phyloP scores from a whole-genome alignment of 2,113 vertebrate species.

The Varanus komodoensis region DNA sequence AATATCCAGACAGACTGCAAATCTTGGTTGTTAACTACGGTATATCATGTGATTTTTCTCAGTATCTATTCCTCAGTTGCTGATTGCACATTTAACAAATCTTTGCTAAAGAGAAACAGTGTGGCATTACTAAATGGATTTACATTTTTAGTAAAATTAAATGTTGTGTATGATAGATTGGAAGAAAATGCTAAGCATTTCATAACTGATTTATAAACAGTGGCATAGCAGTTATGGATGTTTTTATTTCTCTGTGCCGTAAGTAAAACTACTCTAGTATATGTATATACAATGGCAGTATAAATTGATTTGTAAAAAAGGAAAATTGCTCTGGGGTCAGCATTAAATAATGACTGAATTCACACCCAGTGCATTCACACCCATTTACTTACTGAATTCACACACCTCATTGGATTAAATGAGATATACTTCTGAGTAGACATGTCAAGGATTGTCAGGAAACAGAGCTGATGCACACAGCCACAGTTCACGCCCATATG shows the following conservation, averaged over 20 bases:
- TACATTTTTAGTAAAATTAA: slow-evolving; percentile 68
- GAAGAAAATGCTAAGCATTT: slow-evolving; percentile 58
- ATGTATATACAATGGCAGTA: slow-evolving; percentile 37
- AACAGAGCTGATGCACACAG: slow-evolving; percentile 2
- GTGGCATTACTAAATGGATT: slow-evolving; percentile 58
- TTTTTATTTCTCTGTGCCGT: slow-evolving; percentile 37
- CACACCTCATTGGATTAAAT: too few species aligned
- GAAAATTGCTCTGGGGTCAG: slow-evolving; percentile 36
- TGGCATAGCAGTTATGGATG: slow-evolving; percentile 51
- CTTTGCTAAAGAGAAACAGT: slow-evolving; percentile 59
- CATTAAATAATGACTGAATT: slow-evolving; percentile 25
- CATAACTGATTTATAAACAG: slow-evolving; percentile 53
- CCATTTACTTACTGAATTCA: too few species aligned
- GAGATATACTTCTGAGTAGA: too few species aligned
- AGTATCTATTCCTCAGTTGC: slow-evolving; percentile 65
- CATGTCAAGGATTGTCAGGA: background rate
- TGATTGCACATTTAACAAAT: slow-evolving; percentile 57
- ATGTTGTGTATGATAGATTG: slow-evolving; percentile 51
- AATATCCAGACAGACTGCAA: slow-evolving; percentile 68
- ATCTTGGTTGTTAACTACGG: slow-evolving; percentile 50
- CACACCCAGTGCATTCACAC: too few species aligned
- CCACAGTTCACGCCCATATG: slow-evolving; percentile 11
- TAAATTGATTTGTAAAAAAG: slow-evolving; percentile 50
- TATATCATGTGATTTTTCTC: slow-evolving; percentile 61
- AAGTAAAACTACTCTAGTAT: slow-evolving; percentile 40